Evolutionary conservation across 1,140 invertebrate species (phyloP), one percentile per base, ranked within the genome.

Genomic region (Pachypeltis micranthus): DNA sequence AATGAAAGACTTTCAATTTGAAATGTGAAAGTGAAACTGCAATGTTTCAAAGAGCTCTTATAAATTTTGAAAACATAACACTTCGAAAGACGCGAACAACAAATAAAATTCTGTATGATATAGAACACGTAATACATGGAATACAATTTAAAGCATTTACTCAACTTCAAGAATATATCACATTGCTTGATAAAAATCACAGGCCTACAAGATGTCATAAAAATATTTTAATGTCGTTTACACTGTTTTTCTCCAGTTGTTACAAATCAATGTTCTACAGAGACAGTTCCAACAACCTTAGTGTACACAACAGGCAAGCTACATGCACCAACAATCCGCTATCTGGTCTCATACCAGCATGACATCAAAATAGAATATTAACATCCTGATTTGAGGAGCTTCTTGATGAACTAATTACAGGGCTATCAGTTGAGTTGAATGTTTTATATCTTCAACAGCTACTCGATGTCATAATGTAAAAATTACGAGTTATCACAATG

Each of bases 131-230:
- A 51, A 51, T 16, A 16, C 4, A 14, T 51, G 47, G 21, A 51
- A 7, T 7, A 51, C 10, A 51, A 7, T 14, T 51, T 10, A 10
- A 51, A 51, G 21, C 47, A 51, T 51, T 51, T 51, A 51, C 47
- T 51, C 47, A 51, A 51, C 19, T 10, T 51, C 19, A 51, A 51
- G 47, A 21, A 51, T 51, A 51, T 51, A 51, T 51, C 47, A 51
- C 47, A 51, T 51, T 51, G 47, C 47, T 51, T 51, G 23, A 51
- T 10, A 51, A 51, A 51, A 51, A 51, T 51, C 47, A 51, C 47
- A 51, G 47, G 47, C 47, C 47, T 51, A 51, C 12, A 51, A 51
- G 23, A 21, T 51, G 47, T 51, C 23, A 51, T 21, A 51, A 7
- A 39, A 39, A 39, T 10, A 39, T 10, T n/a, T 7, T n/a, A 39